These are phyloP conservation scores for Oplegnathus fasciatus DNA, from an alignment of 2,113 vertebrate genomes.

Conservation along the genomic window DNA sequence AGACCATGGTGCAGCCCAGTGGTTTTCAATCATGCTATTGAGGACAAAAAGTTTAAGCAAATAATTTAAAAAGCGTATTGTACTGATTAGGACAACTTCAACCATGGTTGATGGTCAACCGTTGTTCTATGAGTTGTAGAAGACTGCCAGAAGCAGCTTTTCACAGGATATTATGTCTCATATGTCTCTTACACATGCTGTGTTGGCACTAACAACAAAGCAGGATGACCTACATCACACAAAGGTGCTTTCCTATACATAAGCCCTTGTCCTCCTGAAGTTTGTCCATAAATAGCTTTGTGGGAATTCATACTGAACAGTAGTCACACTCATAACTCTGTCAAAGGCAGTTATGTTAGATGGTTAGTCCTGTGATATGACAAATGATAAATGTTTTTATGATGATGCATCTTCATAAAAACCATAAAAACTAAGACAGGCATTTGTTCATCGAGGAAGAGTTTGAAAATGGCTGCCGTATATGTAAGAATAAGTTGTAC, in stretches of 20 bases:
- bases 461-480: too few species aligned
- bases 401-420: too few species aligned
- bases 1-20: not conserved
- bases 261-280: not conserved
- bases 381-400: not conserved
- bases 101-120: too few species aligned
- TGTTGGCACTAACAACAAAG: slow-evolving; percentile 34
- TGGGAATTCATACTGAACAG: not conserved
- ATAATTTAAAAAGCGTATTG: not conserved
- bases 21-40: too few species aligned
- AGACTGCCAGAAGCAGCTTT: not conserved
- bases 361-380: not conserved
- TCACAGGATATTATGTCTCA: not conserved
- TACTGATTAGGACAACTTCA: not conserved
- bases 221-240: not conserved
- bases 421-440: not conserved
- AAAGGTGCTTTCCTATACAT: not conserved
- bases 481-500: too few species aligned
- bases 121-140: not conserved
- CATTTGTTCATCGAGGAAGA: too few species aligned
- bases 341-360: not conserved
- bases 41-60: not conserved
- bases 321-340: not conserved
- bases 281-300: too few species aligned
- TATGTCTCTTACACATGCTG: slow-evolving; percentile 1